These are phyloP conservation scores for Sebastes diploproa DNA, from an alignment of 2,797 vertebrate species.

Conservation along the genomic window DNA sequence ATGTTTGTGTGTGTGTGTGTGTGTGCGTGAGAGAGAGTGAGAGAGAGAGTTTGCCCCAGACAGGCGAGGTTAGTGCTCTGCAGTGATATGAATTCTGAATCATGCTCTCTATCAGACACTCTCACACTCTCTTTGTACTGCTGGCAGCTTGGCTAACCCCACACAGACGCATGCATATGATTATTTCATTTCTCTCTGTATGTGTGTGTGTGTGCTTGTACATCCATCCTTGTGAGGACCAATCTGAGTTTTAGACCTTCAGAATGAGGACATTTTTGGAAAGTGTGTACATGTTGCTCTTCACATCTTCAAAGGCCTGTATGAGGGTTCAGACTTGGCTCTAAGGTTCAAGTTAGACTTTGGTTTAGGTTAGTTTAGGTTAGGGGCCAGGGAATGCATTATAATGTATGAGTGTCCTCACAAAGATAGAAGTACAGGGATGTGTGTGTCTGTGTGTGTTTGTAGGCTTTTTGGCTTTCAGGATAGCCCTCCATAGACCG, in stretches of 20 bases:
- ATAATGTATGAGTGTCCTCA: background rate
- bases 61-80: conserved; percentile 10
- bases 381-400: background rate
- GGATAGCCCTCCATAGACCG: background rate
- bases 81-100: conserved; percentile 32
- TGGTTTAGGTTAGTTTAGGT: background rate
- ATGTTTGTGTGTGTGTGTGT: background rate
- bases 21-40: background rate
- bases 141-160: conserved; percentile 19
- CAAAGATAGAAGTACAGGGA: background rate
- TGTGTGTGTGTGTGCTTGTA: background rate
- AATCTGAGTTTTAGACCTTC: background rate
- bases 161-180: conserved; percentile 7
- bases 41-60: background rate
- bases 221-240: background rate
- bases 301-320: background rate
- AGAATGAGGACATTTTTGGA: background rate
- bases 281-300: background rate
- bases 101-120: conserved; percentile 10
- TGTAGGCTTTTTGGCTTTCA: background rate
- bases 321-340: background rate
- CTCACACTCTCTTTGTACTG: conserved; percentile 12
- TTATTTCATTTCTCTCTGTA: background rate
- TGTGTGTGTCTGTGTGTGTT: background rate
- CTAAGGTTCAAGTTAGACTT: background rate